Percentiles rank a stretch among this genome's conserved stretches.
phyloP scores from a whole-genome alignment of 2,797 vertebrate species.

The Coilia nasus region DNA sequence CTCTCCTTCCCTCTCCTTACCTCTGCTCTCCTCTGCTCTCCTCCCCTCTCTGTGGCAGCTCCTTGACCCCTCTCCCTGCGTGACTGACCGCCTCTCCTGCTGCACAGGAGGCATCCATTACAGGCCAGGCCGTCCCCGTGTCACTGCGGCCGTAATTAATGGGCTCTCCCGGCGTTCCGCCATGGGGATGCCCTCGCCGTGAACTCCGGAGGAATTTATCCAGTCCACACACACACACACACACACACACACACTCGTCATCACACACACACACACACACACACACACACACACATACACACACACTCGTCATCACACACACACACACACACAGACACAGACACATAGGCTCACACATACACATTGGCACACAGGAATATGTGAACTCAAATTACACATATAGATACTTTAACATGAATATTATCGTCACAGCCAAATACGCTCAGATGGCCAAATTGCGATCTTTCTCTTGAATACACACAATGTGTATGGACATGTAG shows the following conservation, averaged over 20 bases:
- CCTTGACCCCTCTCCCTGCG: slow-evolving; percentile 70
- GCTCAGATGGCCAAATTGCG: background rate
- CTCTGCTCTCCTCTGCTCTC: background rate
- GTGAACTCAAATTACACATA: slow-evolving; percentile 1
- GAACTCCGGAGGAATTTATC: slow-evolving; percentile 79
- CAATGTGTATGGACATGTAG: no score
- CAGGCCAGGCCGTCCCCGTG: slow-evolving; percentile 72
- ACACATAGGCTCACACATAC: slow-evolving; percentile 37
- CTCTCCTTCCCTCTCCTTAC: no score
- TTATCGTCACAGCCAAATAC: background rate
- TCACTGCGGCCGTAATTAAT: slow-evolving; percentile 81
- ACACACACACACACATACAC: slow-evolving; percentile 24
- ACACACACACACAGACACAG: slow-evolving; percentile 54
- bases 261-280: background rate
- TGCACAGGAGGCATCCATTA: slow-evolving; percentile 81
- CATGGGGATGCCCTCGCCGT: slow-evolving; percentile 76
- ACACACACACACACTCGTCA: background rate
- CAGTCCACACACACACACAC: slow-evolving; percentile 15
- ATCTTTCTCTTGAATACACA: background rate
- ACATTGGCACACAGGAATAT: background rate
- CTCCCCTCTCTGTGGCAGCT: slow-evolving; percentile 54
- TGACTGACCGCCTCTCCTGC: slow-evolving; percentile 73
- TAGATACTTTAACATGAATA: background rate
- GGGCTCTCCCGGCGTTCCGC: slow-evolving; percentile 73
- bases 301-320: background rate